Base-by-base conservation (phyloP, 2,888 invertebrate species). In the Pilophorus perplexus region DNA sequence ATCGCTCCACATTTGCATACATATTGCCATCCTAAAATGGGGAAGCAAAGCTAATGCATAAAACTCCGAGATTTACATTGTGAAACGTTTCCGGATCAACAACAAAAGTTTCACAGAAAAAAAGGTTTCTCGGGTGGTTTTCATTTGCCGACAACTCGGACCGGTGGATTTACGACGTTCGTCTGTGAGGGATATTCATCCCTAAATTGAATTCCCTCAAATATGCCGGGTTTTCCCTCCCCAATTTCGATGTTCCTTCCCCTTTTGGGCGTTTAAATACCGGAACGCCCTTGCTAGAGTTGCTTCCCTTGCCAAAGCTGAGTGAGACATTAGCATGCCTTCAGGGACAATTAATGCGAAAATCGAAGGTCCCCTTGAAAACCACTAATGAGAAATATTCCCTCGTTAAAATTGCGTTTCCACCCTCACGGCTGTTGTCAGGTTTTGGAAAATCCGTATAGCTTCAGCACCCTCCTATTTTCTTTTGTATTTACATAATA, bases 401-500 rank as follows among this genome's bases (percentile, higher is more conserved):
- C 25, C 62, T 64, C 52, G 64, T 64, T 64, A 64, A 64, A 64
- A 64, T 42, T 38, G 38, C 64, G 37, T 64, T 25, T 23, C 18
- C 55, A 10, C 57, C 3, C 8, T 57, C 27, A 42, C 52, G 14
- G n/a, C 28, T 28, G 22, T 48, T 28, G 14, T 12, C 55, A 20
- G 38, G 55, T 55, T 55, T 55, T 12, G 55, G 55, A 55, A 52
- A 50, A 37, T 38, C 55, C 55, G 55, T 20, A 55, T 38, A 55
- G 38, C 33, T 33, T 12, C 33, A 33, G 6, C 33, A 12, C 33
- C 42, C 42, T 46, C 38, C 23, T 40, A 46, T 46, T 46, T n/a
- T n/a, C n/a, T n/a, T n/a, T n/a, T 20, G 25, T 62, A 67, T 67
- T 67, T 67, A 52, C 67, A 67, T 67, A 67, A 67, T 67, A 67